A percentile compares a stretch with the other conserved stretches of the same genome.
phyloP scores from a whole-genome alignment of 2,113 vertebrate species.

The Corythaixoides concolor region DNA sequence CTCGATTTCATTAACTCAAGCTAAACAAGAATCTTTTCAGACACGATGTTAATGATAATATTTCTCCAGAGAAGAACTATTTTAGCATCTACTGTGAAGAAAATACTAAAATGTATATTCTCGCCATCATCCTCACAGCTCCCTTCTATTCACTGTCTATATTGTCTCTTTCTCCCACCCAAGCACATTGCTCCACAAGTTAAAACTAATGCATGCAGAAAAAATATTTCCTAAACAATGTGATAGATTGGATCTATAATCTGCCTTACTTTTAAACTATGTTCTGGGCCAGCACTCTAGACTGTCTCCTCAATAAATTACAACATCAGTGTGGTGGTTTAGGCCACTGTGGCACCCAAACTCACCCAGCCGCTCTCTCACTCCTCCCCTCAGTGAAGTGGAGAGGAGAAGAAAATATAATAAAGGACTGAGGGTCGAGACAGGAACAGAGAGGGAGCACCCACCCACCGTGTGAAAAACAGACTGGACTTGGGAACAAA shows the following conservation, averaged over 20 bases:
- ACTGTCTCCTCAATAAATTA: neutral
- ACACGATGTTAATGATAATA: neutral
- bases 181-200: neutral
- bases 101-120: neutral
- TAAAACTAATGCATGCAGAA: fast-evolving
- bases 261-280: neutral
- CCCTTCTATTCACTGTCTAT: neutral
- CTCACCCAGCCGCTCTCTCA: no score
- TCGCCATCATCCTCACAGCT: neutral
- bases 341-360: no score
- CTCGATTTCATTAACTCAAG: neutral
- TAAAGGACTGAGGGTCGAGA: no score
- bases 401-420: no score
- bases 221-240: neutral
- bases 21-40: neutral
- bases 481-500: no score
- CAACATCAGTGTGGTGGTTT: neutral
- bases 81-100: neutral
- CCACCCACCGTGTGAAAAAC: no score
- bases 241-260: neutral
- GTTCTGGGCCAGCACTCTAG: neutral
- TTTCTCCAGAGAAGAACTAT: neutral
- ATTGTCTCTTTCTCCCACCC: neutral
- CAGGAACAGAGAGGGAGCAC: no score
- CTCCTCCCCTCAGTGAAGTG: no score